These are phyloP conservation scores for Drosophila macrothrix DNA, from an alignment of 2,888 invertebrate species.

Conservation along the genomic window DNA sequence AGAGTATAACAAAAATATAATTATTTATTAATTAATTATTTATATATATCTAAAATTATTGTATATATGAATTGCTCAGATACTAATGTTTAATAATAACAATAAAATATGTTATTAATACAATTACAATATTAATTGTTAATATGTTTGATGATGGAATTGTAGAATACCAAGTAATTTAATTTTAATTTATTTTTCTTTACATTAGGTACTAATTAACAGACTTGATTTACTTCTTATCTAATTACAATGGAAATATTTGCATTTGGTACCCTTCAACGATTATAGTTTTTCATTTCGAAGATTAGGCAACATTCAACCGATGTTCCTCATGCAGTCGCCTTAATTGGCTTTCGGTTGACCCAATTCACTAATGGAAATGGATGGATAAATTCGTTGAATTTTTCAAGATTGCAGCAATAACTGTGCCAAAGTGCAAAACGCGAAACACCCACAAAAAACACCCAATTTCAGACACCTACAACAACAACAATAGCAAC, in stretches of 20 bases:
- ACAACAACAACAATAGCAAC: slow-evolving; percentile 20
- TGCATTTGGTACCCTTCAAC: neutral
- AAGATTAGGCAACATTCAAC: neutral
- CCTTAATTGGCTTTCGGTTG: slow-evolving; percentile 3
- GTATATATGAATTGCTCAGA: neutral
- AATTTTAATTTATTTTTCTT: too few species aligned
- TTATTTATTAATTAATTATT: too few species aligned
- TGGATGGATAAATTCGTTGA: slow-evolving; percentile 18
- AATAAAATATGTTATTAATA: neutral
- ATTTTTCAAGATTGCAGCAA: slow-evolving; percentile 34
- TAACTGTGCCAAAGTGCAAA: slow-evolving; percentile 74
- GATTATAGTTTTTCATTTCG: neutral
- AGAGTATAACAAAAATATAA: neutral
- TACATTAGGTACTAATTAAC: neutral
- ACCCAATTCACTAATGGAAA: slow-evolving; percentile 15
- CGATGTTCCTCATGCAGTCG: neutral
- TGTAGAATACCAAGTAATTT: too few species aligned
- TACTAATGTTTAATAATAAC: neutral
- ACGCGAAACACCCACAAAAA: slow-evolving; percentile 53
- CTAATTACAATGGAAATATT: neutral
- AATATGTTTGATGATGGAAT: too few species aligned
- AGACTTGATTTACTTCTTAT: neutral
- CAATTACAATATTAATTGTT: neutral
- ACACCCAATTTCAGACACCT: slow-evolving; percentile 45
- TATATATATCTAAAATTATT: neutral